Evolutionary conservation across 2,888 invertebrate species (phyloP), one percentile per base, ranked within the genome.

Genomic region (Cephus nigrinus): DNA sequence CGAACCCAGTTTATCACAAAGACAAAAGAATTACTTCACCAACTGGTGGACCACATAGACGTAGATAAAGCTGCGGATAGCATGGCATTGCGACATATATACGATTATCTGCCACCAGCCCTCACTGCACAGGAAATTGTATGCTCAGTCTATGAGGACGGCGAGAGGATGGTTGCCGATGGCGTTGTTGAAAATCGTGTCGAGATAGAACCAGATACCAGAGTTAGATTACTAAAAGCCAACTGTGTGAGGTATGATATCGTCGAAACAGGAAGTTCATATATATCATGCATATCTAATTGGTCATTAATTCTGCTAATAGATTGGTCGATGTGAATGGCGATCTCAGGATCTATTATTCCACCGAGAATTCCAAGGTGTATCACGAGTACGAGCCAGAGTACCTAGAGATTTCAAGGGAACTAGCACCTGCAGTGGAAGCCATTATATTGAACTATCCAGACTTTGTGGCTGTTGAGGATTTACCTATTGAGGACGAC

Each of bases 31-130:
- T 78, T 94, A 75, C 85, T 93, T 78, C 84, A 79, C 1, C 90
- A 89, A 68, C 79, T 94, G 78, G 81, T 92, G 33, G 84, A 90
- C 12, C 88, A 92, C 79, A 90, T 93, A 3, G 92, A 93, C 15
- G 84, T 92, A 31, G 97, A 99, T 91, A 93, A 94, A 68, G 97
- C 96, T 30, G 96, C 96, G 3, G 99, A 99, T 92, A 95, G 96
- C 91, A 93, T 98, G 93, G 96, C 96, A 3, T 96, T 96, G 86
- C 94, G 95, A 83, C 97, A 95, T 88, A 95, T 98, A 89, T 95
- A 96, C 86, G 97, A 97, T 91, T 96, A 97, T 4, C 92, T 99
- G 77, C 99, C 99, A 0, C 99, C 99, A 0, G 93, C 95, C 40
- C 90, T 97, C 2, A 93, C 93, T 35, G 92, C 93, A 82, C 92